Evolutionary conservation across 1,140 invertebrate genomes (phyloP).

Genomic region (Rhopalosiphum padi): DNA sequence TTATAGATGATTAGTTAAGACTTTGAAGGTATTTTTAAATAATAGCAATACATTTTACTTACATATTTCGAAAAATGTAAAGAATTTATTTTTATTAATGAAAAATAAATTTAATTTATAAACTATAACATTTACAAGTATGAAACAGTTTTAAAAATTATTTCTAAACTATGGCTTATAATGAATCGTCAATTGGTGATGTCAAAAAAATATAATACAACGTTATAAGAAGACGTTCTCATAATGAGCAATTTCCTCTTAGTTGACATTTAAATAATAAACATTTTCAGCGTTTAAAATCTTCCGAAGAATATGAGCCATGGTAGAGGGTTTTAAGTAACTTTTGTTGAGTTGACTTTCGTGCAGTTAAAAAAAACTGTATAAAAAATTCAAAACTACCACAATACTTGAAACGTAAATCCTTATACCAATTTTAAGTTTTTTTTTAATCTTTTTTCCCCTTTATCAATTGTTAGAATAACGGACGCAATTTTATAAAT

Average conservation of each 20-base stretch:
- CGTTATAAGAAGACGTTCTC: background rate
- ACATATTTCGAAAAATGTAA: no score
- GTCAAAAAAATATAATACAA: background rate
- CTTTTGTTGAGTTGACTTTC: constrained; percentile 14
- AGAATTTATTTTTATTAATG: background rate
- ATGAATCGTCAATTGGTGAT: no score
- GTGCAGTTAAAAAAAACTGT: background rate
- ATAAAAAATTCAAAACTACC: constrained; percentile 35
- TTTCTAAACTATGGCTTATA: background rate
- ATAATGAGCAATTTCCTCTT: background rate
- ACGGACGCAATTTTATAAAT: constrained; percentile 39
- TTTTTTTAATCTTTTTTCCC: constrained; percentile 30
- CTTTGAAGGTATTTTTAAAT: no score
- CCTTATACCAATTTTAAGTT: constrained; percentile 35
- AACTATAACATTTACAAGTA: background rate
- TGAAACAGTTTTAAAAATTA: background rate
- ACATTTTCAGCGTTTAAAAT: background rate
- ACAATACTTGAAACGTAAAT: constrained; percentile 33
- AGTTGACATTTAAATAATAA: constrained; percentile 1
- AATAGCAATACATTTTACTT: no score
- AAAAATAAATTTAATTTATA: background rate
- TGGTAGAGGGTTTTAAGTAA: background rate
- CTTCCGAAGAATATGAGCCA: background rate
- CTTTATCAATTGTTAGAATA: background rate
- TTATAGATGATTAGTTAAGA: no score